Evolutionary conservation across 2,797 vertebrate species (phyloP), one percentile per base, ranked within the genome.

Genomic region (Platalea minor): DNA sequence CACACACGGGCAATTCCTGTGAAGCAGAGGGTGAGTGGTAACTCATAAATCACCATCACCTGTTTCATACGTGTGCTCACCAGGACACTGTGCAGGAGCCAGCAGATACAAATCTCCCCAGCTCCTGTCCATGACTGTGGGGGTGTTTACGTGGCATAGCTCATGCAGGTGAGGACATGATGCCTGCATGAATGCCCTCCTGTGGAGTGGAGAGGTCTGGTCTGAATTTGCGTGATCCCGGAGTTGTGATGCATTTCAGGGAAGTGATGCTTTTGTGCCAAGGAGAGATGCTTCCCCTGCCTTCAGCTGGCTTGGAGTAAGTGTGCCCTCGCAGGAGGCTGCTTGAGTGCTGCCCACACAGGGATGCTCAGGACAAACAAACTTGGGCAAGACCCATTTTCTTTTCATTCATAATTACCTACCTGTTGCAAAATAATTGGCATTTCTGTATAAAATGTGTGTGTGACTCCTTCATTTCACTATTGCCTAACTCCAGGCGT

Each of bases 71-170:
- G 0, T 33, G 31, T 50, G 1, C 60, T 60, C 51, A 28, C 39
- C 11, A 0, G 69, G 64, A 51, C 20, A 68, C 45, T 3, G 1
- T 3, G 0, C 0, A 0, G 28, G 61, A 94, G 59, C 21, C 63
- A 68, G 45, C 41, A 61, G 77, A 76, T 81, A 94, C 5, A 35
- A 7, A 65, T 85, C 50, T 79, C 35, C 64, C 51, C 7, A 13
- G 35, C 43, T 83, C 23, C 26, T 74, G 39, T 67, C 72, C 2
- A 2, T 41, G 54, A 10, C 53, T 37, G 13, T 23, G 56, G 0
- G 0, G 39, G 51, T 74, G 35, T 51, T 91, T 63, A 7, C 18
- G 13, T 72, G 76, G 69, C 69, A 69, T 3, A 12, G 85, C 59
- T 87, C 18, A 0, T 5, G 19, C 20, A 46, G 72, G 31, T 74